phyloP scores from a whole-genome alignment of 2,888 invertebrate species.

The Amphimallon solstitiale region DNA sequence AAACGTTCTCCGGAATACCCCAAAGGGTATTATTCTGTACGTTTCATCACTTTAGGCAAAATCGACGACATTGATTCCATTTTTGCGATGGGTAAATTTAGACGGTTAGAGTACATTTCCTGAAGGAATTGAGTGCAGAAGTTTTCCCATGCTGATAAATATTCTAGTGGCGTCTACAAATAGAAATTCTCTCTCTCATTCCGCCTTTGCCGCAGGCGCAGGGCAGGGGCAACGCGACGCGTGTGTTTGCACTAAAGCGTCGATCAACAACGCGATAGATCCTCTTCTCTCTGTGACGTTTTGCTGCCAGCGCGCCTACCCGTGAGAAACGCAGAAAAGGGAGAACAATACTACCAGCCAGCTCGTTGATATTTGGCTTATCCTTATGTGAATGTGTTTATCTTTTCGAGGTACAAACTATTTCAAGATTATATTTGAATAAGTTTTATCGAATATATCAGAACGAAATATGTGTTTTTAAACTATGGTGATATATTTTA shows the following conservation, averaged over 20 bases:
- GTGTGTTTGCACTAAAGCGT: slow-evolving; percentile 44
- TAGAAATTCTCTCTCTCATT: slow-evolving; percentile 32
- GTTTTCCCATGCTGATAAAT: slow-evolving; percentile 33
- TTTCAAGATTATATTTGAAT: no score
- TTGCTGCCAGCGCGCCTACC: slow-evolving; percentile 40
- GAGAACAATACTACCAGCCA: slow-evolving; percentile 3
- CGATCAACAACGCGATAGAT: slow-evolving; percentile 44
- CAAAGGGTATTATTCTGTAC: neutral
- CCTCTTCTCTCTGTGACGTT: slow-evolving; percentile 43
- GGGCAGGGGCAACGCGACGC: slow-evolving; percentile 33
- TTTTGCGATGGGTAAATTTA: slow-evolving; percentile 4
- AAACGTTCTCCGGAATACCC: no score
- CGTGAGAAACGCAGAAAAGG: slow-evolving; percentile 39
- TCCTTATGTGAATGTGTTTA: neutral
- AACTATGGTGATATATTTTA: no score
- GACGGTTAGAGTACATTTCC: slow-evolving; percentile 23
- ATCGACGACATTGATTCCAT: neutral
- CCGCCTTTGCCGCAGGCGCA: slow-evolving; percentile 32
- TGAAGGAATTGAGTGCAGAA: slow-evolving; percentile 25
- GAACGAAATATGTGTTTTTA: no score
- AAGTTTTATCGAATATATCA: no score
- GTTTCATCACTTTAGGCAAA: neutral
- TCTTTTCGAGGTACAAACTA: neutral
- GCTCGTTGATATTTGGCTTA: slow-evolving; percentile 4
- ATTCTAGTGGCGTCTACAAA: slow-evolving; percentile 34